Evolutionary conservation across 2,797 vertebrate genomes (phyloP).

Genomic region (Garrulus glandarius): DNA sequence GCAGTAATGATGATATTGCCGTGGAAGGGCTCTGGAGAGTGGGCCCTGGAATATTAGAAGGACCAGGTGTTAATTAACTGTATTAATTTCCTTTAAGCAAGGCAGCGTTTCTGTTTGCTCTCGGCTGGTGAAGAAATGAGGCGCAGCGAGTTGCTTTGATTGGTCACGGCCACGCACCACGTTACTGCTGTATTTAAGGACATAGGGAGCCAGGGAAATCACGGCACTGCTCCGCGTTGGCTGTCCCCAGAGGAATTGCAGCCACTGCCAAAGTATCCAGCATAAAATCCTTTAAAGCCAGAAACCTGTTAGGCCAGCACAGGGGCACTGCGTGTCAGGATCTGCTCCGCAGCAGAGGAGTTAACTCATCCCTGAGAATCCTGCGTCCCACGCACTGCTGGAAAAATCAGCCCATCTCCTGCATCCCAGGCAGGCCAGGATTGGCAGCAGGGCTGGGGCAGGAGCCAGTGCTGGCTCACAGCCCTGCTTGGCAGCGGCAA

Average conservation of each 20-base stretch:
- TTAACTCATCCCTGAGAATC: not conserved
- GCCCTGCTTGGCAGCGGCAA: not conserved
- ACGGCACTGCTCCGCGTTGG: fast-evolving
- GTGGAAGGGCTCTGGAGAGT: not conserved
- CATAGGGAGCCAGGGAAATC: not conserved
- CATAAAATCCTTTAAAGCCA: not conserved
- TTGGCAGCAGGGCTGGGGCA: fast-evolving
- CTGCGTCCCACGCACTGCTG: not conserved
- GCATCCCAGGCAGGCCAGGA: not conserved
- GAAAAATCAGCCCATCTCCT: not conserved
- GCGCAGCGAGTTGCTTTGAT: not conserved
- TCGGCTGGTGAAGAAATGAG: constrained; percentile 13
- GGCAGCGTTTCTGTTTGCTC: not conserved
- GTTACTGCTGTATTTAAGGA: not conserved
- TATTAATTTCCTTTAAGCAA: not conserved
- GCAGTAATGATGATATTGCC: not conserved
- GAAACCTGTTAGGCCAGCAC: not conserved
- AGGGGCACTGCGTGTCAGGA: not conserved
- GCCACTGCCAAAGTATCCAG: not conserved
- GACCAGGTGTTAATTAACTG: not conserved
- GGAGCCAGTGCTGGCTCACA: not conserved
- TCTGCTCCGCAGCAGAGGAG: not conserved
- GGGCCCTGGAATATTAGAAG: not conserved
- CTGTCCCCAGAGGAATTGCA: not conserved
- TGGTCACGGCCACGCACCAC: not conserved